Base-by-base conservation (phyloP, 2,888 invertebrate genomes). In the Pemphredon lugubris region DNA sequence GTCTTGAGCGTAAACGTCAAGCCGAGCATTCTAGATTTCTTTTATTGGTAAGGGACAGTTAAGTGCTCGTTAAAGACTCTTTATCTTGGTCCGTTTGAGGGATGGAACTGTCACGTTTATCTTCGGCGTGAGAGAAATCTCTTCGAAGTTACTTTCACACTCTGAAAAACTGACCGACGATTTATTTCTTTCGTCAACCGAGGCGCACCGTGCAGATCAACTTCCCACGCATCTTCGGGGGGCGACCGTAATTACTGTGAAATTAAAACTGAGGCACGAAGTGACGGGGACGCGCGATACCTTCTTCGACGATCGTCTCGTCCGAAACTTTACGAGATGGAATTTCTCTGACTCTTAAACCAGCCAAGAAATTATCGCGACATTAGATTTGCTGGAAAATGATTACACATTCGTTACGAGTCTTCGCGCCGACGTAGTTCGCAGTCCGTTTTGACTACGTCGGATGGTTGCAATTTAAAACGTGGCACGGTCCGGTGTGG, bases 51-150 rank as follows among this genome's bases (percentile, higher is more conserved):
- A 55, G 75, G 73, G 59, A 66, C 73, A 71, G 78, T 77, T 79
- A 77, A 83, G 79, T 75, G 83, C 78, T 80, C 77, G 82, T 83
- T 83, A 82, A 80, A 80, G 78, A 68, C 74, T 81, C 71, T 82
- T 82, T 82, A 80, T 82, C 78, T 74, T 67, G 64, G 53, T 18
- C 40, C 55, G 58, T 67, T 72, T 65, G 65, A 79, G 61, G 70
- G 68, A 81, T 74, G 65, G 58, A 70, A 73, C 72, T 76, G 73
- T 74, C 72, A 64, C 23, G 47, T 60, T 55, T 81, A 81, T 79
- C 79, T 77, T 48, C 39, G 16, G 34, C 70, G 73, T 72, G 70
- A 65, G 75, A 75, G 72, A 75, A 73, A 57, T 67, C 58, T 32
- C 26, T 34, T 54, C 51, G n/a, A 42, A 65, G 57, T 37, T 23